Evolutionary conservation across 1,140 invertebrate species (phyloP).

Genomic region (Heliconius himera): DNA sequence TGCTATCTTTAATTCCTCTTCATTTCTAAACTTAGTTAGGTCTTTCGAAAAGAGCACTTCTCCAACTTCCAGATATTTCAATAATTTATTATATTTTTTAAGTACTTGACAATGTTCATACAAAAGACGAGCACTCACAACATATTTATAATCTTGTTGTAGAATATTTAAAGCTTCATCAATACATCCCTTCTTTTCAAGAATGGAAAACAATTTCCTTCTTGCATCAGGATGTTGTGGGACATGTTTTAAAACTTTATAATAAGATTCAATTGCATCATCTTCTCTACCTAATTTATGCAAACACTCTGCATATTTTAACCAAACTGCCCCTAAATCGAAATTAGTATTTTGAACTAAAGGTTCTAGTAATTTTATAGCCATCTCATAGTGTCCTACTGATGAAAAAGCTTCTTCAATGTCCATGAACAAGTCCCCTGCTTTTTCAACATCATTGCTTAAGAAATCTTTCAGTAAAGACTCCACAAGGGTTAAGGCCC

Average conservation of each 20-base stretch:
- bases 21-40: conserved; percentile 85
- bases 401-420: conserved; percentile 94
- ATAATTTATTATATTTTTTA: conserved; percentile 84
- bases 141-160: conserved; percentile 86
- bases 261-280: conserved; percentile 91
- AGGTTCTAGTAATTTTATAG: conserved; percentile 82
- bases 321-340: conserved; percentile 92
- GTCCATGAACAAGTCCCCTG: conserved; percentile 94
- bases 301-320: conserved; percentile 94
- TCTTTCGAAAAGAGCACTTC: conserved; percentile 89
- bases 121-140: conserved; percentile 86
- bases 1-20: conserved; percentile 84
- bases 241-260: conserved; percentile 89
- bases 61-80: conserved; percentile 89
- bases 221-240: conserved; percentile 92
- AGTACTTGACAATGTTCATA: conserved; percentile 90
- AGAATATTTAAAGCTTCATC: conserved; percentile 91
- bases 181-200: conserved; percentile 87
- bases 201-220: conserved; percentile 89
- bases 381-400: conserved; percentile 86
- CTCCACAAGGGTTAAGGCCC: conserved; percentile 84
- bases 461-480: conserved; percentile 83
- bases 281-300: conserved; percentile 86
- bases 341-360: conserved; percentile 86
- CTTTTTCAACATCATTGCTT: conserved; percentile 87